Evolutionary conservation across 2,797 vertebrate species (phyloP).

Genomic region (Xenopus petersii): DNA sequence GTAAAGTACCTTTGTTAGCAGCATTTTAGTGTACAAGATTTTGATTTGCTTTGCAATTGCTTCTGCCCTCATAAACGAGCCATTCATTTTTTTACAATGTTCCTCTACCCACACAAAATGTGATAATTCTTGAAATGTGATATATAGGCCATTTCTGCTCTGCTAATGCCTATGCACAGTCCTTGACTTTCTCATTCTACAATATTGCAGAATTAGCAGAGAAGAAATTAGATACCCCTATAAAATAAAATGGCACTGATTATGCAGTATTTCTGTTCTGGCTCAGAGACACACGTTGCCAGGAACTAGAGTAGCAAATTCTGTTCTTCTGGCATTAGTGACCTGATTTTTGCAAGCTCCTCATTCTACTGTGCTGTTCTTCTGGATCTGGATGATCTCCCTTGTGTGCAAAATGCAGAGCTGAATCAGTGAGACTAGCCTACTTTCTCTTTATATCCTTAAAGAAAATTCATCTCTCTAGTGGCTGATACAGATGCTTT

Average conservation of each 20-base stretch:
- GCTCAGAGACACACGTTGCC: background rate
- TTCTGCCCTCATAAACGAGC: no score
- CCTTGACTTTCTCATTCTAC: no score
- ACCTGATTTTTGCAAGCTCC: constrained; percentile 1
- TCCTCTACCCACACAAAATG: no score
- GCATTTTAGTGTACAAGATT: no score
- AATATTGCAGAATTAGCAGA: background rate
- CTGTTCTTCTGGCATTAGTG: background rate
- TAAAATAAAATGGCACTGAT: background rate
- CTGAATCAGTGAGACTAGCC: background rate
- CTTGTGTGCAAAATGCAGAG: background rate
- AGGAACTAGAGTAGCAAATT: background rate
- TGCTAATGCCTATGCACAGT: no score
- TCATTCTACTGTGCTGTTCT: background rate
- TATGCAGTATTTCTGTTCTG: background rate
- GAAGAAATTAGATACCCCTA: background rate
- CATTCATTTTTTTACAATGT: no score
- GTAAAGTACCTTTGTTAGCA: no score
- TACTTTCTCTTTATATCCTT: background rate
- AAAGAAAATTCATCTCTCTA: background rate
- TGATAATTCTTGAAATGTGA: no score
- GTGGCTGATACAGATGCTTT: no score
- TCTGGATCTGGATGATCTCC: background rate
- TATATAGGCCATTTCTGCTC: no score
- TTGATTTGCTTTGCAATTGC: no score